phyloP scores from a whole-genome alignment of 2,113 vertebrate species.

The Vulpes ferrilata region DNA sequence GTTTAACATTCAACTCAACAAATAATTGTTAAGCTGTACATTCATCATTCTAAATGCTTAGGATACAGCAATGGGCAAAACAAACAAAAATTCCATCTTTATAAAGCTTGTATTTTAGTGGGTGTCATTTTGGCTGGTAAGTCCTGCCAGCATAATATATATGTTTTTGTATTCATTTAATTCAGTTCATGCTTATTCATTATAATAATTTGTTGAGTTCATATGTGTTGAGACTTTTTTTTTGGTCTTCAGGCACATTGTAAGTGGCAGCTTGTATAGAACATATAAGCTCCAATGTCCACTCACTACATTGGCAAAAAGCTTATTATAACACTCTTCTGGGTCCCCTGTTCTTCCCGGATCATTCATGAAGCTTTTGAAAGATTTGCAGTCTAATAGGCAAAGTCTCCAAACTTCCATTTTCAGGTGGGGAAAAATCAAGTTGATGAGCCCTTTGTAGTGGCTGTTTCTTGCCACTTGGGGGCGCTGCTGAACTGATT shows the following conservation, averaged over 20 bases:
- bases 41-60: background rate
- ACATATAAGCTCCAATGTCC: background rate
- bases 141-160: background rate
- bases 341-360: background rate
- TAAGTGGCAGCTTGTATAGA: background rate
- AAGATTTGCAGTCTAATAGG: constrained; percentile 7
- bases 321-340: background rate
- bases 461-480: background rate
- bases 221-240: background rate
- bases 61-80: background rate
- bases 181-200: background rate
- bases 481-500: background rate
- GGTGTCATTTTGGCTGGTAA: background rate
- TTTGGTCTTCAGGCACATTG: background rate
- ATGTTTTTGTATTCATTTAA: background rate
- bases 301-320: background rate
- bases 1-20: background rate
- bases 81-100: background rate
- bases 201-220: background rate
- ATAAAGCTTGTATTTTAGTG: background rate
- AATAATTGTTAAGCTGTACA: background rate
- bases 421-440: background rate
- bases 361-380: background rate
- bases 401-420: background rate
- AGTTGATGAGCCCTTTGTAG: background rate